These are phyloP conservation scores for human DNA, from an alignment of 2,113 vertebrate species.

Conservation along the genomic window DNA sequence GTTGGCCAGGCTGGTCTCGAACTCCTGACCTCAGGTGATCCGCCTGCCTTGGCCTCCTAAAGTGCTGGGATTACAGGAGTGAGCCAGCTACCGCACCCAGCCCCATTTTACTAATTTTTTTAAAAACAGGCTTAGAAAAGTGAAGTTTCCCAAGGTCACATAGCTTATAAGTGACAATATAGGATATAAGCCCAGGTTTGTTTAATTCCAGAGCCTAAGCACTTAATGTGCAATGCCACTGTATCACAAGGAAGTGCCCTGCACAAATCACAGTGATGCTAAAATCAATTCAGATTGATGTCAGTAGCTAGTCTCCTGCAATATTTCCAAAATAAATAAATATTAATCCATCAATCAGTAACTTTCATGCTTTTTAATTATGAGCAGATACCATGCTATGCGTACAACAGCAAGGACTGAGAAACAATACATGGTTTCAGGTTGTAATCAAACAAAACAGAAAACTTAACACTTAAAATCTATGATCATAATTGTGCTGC, in stretches of 20 bases:
- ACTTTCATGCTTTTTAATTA: not conserved
- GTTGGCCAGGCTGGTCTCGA: too few species aligned
- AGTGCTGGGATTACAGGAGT: too few species aligned
- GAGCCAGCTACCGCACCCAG: too few species aligned
- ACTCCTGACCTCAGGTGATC: too few species aligned
- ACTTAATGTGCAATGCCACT: not conserved
- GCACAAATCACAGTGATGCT: not conserved
- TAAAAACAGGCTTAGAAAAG: not conserved
- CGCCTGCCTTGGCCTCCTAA: too few species aligned
- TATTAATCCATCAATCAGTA: not conserved
- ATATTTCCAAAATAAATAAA: not conserved
- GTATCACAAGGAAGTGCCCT: not conserved
- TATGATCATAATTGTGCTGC: not conserved
- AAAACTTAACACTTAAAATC: constrained; percentile 20
- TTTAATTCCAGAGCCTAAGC: not conserved
- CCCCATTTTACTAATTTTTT: not conserved
- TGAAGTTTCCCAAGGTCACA: not conserved
- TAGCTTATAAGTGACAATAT: not conserved
- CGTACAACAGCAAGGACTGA: not conserved
- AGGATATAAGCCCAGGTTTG: not conserved
- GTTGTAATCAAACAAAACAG: not conserved
- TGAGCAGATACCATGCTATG: not conserved
- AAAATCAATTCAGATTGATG: not conserved
- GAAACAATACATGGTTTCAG: not conserved
- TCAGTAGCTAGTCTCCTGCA: not conserved